Percentiles rank a stretch among this genome's conserved stretches.
These are phyloP conservation scores for Nematolebias whitei DNA, from an alignment of 2,113 vertebrate genomes.

Conservation along the genomic window DNA sequence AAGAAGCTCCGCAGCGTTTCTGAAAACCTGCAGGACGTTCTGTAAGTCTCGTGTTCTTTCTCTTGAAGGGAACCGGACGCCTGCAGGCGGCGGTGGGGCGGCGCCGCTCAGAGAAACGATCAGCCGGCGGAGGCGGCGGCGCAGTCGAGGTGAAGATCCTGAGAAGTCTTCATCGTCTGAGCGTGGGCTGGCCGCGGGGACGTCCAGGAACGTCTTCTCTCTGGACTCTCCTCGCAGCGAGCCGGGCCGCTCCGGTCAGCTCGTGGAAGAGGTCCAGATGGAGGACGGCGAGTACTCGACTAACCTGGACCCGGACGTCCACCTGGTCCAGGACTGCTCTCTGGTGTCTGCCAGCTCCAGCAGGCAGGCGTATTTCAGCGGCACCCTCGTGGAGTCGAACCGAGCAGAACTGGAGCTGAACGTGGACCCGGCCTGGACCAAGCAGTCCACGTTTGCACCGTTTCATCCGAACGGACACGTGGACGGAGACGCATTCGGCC, in stretches of 20 bases:
- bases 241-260: conserved; percentile 24
- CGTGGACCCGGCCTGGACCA: conserved; percentile 37
- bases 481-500: conserved; percentile 40
- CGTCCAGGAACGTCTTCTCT: conserved; percentile 9
- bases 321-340: conserved; percentile 45
- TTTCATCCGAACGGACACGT: conserved; percentile 32
- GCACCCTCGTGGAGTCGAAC: rapidly evolving
- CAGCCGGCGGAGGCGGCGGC: neutral
- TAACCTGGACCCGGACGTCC: conserved; percentile 34
- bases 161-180: conserved; percentile 5
- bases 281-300: conserved; percentile 21
- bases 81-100: too few relatives aligned
- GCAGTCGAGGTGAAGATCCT: neutral
- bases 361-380: conserved; percentile 15
- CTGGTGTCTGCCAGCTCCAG: neutral
- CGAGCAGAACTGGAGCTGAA: conserved; percentile 34
- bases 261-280: conserved; percentile 2
- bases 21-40: neutral
- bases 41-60: neutral
- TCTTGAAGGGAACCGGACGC: neutral
- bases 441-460: conserved; percentile 31
- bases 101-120: neutral
- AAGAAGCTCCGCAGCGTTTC: too few relatives aligned
- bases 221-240: conserved; percentile 47
- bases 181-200: neutral